Evolutionary conservation across 2,113 vertebrate species (phyloP).

Genomic region (Seriola dumerili): DNA sequence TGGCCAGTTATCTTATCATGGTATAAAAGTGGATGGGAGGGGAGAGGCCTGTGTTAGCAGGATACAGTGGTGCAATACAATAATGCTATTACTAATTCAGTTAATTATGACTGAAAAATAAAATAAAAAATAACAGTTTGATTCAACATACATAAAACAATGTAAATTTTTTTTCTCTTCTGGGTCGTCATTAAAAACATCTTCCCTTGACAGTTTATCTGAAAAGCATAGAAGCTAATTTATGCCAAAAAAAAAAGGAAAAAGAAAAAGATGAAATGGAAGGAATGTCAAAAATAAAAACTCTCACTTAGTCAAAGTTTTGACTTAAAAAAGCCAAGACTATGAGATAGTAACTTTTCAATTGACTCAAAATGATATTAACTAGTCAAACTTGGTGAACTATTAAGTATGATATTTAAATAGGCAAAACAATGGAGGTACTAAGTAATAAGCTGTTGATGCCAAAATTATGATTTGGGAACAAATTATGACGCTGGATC

Average conservation of each 20-base stretch:
- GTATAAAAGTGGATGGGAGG: constrained; percentile 62
- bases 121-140: background rate
- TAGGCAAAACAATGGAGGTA: background rate
- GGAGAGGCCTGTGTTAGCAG: constrained; percentile 80
- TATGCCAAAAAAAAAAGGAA: background rate
- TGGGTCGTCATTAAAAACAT: background rate
- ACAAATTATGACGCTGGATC: no score
- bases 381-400: no score
- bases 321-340: no score
- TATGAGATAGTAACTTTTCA: no score
- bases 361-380: no score
- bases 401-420: no score
- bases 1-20: constrained; percentile 75
- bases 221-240: constrained; percentile 1
- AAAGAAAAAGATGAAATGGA: background rate
- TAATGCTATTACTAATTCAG: background rate
- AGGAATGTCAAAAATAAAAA: constrained; percentile 4
- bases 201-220: constrained; percentile 39
- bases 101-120: background rate
- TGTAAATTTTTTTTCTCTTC: background rate
- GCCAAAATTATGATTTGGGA: no score
- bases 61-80: constrained; percentile 69
- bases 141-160: constrained; percentile 1
- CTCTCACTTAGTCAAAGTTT: background rate
- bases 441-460: no score